A percentile compares a stretch with the other conserved stretches of the same genome.
Evolutionary conservation across 2,113 vertebrate genomes (phyloP).

Genomic region (Collichthys lucidus): DNA sequence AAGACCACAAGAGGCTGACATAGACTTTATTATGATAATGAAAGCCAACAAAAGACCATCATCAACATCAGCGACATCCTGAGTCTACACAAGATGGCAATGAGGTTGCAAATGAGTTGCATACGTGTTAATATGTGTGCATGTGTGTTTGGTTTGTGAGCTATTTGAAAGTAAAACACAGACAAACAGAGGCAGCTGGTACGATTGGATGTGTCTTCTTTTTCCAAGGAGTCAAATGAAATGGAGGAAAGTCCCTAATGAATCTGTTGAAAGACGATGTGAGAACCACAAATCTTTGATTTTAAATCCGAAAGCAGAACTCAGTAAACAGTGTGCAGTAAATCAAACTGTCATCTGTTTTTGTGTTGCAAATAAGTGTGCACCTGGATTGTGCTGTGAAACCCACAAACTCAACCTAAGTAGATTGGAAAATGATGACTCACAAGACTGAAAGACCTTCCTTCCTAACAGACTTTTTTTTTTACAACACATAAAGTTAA

Average conservation of each 20-base stretch:
- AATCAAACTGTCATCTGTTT: neutral
- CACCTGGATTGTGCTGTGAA: neutral
- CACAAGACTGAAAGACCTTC: no score
- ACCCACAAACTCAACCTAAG: neutral
- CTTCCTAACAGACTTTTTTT: no score
- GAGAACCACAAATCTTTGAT: constrained; percentile 16
- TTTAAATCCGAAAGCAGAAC: constrained; percentile 32
- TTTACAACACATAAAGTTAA: no score
- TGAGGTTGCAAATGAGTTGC: no score
- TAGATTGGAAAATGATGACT: neutral
- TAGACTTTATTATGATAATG: no score
- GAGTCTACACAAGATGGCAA: no score
- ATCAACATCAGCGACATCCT: no score
- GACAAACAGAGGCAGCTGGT: neutral
- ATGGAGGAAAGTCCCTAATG: constrained; percentile 12
- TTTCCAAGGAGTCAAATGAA: neutral
- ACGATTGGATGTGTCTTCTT: neutral
- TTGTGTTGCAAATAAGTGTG: neutral
- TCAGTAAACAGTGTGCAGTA: neutral
- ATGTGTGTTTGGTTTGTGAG: no score
- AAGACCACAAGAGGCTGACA: no score
- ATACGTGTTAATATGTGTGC: neutral
- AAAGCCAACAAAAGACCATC: no score
- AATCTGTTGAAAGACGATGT: constrained; percentile 4
- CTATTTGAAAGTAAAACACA: neutral